A percentile compares a stretch with the other conserved stretches of the same genome.
Conservation (phyloP, 1,140 invertebrate genomes). For the Dreissena polymorpha region DNA sequence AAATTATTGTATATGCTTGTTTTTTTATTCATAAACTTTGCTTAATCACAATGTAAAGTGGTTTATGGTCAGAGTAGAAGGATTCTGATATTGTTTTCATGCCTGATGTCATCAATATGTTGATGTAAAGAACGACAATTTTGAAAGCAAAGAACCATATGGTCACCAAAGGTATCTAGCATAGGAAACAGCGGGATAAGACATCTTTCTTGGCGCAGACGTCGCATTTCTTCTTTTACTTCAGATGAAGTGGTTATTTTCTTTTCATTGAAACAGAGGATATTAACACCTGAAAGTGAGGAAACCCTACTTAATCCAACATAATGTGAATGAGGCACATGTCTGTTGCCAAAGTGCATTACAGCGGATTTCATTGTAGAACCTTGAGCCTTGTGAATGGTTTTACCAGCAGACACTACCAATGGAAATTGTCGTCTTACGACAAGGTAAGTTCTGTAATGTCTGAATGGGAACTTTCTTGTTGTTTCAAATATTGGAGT, state of each 20-base stretch:
- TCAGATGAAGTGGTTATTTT: slow-evolving; percentile 39
- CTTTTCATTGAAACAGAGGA: slow-evolving; percentile 1
- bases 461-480: slow-evolving; percentile 21
- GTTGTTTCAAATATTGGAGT: slow-evolving; percentile 21
- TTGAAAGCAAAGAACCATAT: slow-evolving; percentile 31
- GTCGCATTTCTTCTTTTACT: slow-evolving; percentile 39
- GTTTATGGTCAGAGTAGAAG: slow-evolving; percentile 40
- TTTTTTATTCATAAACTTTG: neutral
- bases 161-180: neutral
- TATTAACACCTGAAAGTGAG: slow-evolving; percentile 14
- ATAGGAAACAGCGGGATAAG: neutral
- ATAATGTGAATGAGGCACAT: slow-evolving; percentile 39
- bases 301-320: slow-evolving; percentile 46
- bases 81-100: slow-evolving; percentile 41
- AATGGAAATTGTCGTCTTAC: slow-evolving; percentile 30
- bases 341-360: slow-evolving; percentile 30
- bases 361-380: slow-evolving; percentile 32
- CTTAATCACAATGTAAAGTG: neutral
- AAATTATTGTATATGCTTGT: no score
- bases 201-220: slow-evolving; percentile 9
- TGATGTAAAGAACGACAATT: slow-evolving; percentile 31
- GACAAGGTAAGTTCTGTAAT: slow-evolving; percentile 42
- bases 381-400: slow-evolving; percentile 48
- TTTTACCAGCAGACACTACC: slow-evolving; percentile 38
- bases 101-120: slow-evolving; percentile 35